phyloP scores from a whole-genome alignment of 2,113 vertebrate species.

The Balaeniceps rex region DNA sequence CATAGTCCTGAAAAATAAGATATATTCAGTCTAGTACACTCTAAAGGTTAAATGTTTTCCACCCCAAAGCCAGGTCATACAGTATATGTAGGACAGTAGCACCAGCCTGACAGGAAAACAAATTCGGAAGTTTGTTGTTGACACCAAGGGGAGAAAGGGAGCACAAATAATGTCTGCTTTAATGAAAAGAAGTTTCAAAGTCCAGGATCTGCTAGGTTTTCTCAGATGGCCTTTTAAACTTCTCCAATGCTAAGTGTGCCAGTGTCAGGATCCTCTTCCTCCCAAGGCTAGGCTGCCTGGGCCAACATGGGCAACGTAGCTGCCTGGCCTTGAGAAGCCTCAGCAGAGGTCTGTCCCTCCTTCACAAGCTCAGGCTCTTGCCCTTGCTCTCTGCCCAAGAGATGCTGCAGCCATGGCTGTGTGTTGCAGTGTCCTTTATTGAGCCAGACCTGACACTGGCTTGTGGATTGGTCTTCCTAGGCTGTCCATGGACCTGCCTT shows the following conservation, averaged over 20 bases:
- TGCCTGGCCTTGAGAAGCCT: background rate
- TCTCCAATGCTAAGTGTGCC: background rate
- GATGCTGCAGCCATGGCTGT: background rate
- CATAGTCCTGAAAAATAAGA: background rate
- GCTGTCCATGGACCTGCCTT: background rate
- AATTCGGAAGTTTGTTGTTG: background rate
- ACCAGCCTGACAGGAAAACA: background rate
- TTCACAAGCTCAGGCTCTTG: background rate
- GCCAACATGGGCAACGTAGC: background rate
- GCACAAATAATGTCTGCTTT: background rate
- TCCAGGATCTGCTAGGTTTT: background rate
- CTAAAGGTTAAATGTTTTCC: background rate
- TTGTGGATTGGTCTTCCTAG: background rate
- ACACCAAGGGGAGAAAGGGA: background rate
- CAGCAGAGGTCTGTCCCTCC: background rate
- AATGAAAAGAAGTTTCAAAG: background rate
- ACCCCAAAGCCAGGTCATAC: background rate
- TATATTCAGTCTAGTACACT: background rate
- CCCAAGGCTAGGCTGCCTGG: background rate
- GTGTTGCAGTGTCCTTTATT: background rate
- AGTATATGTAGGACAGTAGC: background rate
- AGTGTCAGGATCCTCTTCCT: background rate
- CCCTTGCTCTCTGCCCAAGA: background rate
- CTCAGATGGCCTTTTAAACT: background rate
- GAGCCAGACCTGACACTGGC: background rate